Conservation (phyloP, 2,797 vertebrate genomes). For the Macroramphosus scolopax region DNA sequence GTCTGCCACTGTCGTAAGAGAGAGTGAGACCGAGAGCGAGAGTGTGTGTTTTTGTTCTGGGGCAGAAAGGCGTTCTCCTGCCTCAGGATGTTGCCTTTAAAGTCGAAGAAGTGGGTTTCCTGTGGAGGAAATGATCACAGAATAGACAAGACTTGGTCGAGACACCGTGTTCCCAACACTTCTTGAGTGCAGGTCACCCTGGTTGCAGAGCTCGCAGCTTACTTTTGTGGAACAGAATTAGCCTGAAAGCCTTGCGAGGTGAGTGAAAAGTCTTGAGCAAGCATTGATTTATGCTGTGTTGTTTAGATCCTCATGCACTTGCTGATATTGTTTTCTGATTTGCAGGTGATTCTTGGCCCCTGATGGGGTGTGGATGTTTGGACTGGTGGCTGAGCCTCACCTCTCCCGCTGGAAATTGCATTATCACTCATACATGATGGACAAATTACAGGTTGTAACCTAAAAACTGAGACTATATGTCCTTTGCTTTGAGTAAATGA, state of each 20-base stretch:
- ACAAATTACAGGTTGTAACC: constrained; percentile 14
- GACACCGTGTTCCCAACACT: constrained; percentile 63
- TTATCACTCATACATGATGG: constrained; percentile 25
- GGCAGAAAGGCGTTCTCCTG: constrained; percentile 75
- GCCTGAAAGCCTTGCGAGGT: constrained; percentile 20
- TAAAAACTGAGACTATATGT: neutral
- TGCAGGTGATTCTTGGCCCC: constrained; percentile 28
- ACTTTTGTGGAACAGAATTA: constrained; percentile 4
- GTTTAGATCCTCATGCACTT: constrained; percentile 9
- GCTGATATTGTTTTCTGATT: constrained; percentile 7
- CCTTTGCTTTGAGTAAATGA: constrained; percentile 7
- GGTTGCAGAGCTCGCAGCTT: constrained; percentile 20
- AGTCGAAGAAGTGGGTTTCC: constrained; percentile 78
- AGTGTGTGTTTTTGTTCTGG: constrained; percentile 71
- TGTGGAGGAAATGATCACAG: constrained; percentile 79
- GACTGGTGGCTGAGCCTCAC: constrained; percentile 3
- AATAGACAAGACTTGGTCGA: constrained; percentile 67
- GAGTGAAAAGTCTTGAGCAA: constrained; percentile 4
- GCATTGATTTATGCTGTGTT: too few species aligned
- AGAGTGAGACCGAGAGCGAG: neutral
- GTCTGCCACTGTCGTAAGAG: constrained; percentile 10
- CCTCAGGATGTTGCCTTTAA: constrained; percentile 82
- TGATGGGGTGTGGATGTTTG: constrained; percentile 41
- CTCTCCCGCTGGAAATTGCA: constrained; percentile 7
- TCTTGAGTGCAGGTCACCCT: constrained; percentile 50